A percentile compares a stretch with the other conserved stretches of the same genome.
Conservation (phyloP, 2,797 vertebrate species). For the Acanthornis magna region DNA sequence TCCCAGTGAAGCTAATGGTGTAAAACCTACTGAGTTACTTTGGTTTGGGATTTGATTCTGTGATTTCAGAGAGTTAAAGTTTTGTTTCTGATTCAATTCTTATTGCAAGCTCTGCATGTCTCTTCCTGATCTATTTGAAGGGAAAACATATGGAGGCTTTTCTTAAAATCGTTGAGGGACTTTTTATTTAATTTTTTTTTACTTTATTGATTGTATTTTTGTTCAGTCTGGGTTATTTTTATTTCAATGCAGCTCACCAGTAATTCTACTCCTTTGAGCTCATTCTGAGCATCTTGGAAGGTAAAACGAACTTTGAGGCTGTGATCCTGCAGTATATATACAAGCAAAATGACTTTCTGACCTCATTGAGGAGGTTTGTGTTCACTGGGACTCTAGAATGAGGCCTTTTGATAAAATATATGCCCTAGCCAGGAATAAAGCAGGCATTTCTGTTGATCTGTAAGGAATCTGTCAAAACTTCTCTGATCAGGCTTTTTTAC, state of each 20-base stretch:
- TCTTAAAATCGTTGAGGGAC: neutral
- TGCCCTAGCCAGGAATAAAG: conserved; percentile 52
- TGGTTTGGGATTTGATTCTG: neutral
- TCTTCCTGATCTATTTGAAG: conserved; percentile 7
- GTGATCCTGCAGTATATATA: neutral
- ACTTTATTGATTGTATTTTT: neutral
- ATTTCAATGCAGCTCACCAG: conserved; percentile 37
- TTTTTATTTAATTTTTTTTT: neutral
- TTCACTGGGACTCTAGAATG: neutral
- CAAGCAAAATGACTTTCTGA: neutral
- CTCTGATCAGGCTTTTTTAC: conserved; percentile 81
- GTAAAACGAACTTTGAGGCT: neutral
- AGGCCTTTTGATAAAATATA: conserved; percentile 23
- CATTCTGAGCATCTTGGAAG: neutral
- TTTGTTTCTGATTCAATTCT: conserved; percentile 4
- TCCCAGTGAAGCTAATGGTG: neutral
- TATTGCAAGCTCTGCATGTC: conserved; percentile 6
- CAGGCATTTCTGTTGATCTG: conserved; percentile 65
- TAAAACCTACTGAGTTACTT: neutral
- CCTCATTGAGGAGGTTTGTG: neutral
- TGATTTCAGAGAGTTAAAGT: neutral
- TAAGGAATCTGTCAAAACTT: conserved; percentile 75
- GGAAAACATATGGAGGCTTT: neutral
- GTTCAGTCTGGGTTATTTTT: neutral
- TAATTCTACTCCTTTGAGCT: conserved; percentile 43